Base-by-base conservation (phyloP, 35 echinoderm and acorn worm species). In the Stichopus chloronotus region DNA sequence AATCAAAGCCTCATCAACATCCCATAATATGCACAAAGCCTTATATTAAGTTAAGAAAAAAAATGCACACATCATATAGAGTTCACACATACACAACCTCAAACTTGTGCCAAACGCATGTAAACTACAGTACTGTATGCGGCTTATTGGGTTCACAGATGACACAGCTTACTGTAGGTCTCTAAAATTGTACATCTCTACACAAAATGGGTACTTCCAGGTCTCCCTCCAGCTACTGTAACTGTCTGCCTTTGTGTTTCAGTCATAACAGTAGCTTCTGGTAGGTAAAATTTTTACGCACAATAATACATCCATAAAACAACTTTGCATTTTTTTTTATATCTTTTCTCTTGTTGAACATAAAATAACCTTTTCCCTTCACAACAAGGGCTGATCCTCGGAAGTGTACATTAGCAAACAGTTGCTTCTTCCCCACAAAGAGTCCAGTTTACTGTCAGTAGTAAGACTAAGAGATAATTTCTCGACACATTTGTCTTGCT, bases 231-330 rank as follows among this genome's bases (percentile, higher is more conserved):
- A 74, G 69, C 69, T 74, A 20, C 69, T 74, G 6, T 1, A 16
- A 74, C 22, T 14, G 69, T 85, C 24, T 59, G 17, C 82, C 82
- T 85, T 58, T 85, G 54, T 85, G 82, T 19, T 58, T 9, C 58
- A 2, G 5, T 8, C 55, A 7, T 85, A 85, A 85, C 19, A 59
- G 82, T 58, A 85, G n/a, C 57, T 58, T 85, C 55, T 83, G 54
- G 55, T 85, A 20, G 9, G 58, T 85, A 85, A 85, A 85, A 17
- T 22, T 85, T 81, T 58, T 85, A 85, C 58, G 54, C 57, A 85
- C 57, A 53, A 85, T 85, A 85, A 85, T 85, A 85, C 82, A 85
- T 23, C 82, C 82, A 85, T 85, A 85, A 85, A 85, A 85, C 57
- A 85, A 85, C 82, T 85, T 78, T 85, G 55, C 55, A 20, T 74